Percentiles rank a stretch among this genome's conserved stretches.
These are phyloP conservation scores for Pammene fasciana DNA, from an alignment of 2,888 invertebrate genomes.

Conservation along the genomic window DNA sequence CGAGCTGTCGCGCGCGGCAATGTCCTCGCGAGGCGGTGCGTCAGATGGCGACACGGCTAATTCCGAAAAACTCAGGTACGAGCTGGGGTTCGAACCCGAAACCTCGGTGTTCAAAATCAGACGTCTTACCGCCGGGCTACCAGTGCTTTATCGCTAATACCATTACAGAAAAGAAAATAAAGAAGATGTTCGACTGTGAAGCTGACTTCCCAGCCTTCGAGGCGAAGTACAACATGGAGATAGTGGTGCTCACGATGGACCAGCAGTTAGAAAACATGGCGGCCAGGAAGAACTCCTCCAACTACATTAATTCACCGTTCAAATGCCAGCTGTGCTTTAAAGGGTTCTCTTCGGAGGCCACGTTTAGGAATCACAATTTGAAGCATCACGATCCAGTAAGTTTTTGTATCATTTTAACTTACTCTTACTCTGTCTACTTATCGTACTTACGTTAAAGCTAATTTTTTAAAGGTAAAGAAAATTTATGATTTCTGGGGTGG, in stretches of 20 bases:
- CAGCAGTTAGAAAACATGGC: conserved; percentile 43
- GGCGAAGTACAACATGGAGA: conserved; percentile 42
- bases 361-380: conserved; percentile 40
- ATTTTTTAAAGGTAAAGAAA: too few species aligned
- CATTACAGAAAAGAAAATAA: conserved; percentile 41
- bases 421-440: neutral
- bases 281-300: conserved; percentile 41
- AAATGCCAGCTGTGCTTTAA: conserved; percentile 43
- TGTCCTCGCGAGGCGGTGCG: too few species aligned
- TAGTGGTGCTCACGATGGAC: conserved; percentile 38
- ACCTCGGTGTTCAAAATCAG: too few species aligned
- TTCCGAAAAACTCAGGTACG: too few species aligned
- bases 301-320: conserved; percentile 42
- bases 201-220: conserved; percentile 43
- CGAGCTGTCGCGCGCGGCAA: too few species aligned
- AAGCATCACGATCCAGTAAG: conserved; percentile 45
- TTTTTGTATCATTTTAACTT: neutral
- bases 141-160: too few species aligned
- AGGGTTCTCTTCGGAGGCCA: conserved; percentile 43
- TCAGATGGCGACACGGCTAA: too few species aligned
- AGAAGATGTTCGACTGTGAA: conserved; percentile 40
- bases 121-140: too few species aligned
- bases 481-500: too few species aligned
- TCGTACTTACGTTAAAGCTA: too few species aligned
- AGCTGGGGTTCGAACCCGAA: too few species aligned